These are phyloP conservation scores for Chrysogorgia sp. DNA, from an alignment of 92 coral and sea anemone species.

Conservation along the genomic window DNA sequence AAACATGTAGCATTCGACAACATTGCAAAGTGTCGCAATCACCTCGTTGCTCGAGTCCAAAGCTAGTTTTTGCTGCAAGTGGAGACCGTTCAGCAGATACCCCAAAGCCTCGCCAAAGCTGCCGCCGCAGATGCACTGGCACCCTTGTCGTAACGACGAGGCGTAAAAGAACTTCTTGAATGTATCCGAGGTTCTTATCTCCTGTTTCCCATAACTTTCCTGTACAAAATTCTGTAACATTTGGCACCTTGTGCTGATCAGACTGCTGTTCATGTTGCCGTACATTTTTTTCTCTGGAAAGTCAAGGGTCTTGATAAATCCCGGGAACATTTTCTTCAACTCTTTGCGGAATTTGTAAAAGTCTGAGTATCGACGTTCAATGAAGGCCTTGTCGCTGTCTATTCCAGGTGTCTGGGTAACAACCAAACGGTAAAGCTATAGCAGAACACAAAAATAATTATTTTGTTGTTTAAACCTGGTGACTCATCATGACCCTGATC, in stretches of 20 bases:
- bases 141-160: conserved; percentile 75
- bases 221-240: conserved; percentile 74
- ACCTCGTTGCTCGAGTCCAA: conserved; percentile 73
- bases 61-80: conserved; percentile 87
- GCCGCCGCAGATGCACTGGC: conserved; percentile 85
- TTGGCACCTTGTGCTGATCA: conserved; percentile 64
- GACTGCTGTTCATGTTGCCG: conserved; percentile 68
- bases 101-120: conserved; percentile 69
- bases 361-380: conserved; percentile 87
- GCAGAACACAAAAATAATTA: background rate
- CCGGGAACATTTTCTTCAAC: conserved; percentile 80
- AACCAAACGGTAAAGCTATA: conserved; percentile 75
- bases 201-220: conserved; percentile 57
- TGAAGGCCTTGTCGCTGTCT: conserved; percentile 88
- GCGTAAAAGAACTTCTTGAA: conserved; percentile 90
- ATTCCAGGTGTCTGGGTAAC: conserved; percentile 78
- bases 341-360: conserved; percentile 82
- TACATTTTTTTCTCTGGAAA: conserved; percentile 86
- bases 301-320: conserved; percentile 56
- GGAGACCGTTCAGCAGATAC: conserved; percentile 82
- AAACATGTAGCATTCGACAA: conserved; percentile 78
- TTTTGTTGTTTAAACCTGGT: background rate
- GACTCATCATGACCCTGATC: no score
- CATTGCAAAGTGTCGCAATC: conserved; percentile 81
- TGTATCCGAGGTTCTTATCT: conserved; percentile 61